Conservation (phyloP, 2,888 invertebrate genomes). For the Drosophila paramelanica region DNA sequence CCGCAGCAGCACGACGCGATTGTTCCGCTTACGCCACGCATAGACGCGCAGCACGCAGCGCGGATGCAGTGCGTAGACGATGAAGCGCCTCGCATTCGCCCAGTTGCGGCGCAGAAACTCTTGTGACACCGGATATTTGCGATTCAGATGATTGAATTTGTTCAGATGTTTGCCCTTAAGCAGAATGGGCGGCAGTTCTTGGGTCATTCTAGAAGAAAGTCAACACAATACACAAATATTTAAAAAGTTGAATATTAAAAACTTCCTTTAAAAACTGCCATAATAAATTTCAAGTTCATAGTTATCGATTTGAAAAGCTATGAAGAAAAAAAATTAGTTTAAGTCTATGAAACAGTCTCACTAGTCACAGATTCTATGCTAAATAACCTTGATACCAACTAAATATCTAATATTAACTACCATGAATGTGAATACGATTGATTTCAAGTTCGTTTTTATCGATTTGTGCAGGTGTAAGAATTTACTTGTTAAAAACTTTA, state of each 20-base stretch:
- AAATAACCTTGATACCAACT: no score
- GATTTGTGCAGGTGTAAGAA: not conserved
- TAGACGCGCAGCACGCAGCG: conserved; percentile 74
- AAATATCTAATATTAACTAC: no score
- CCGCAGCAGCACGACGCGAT: conserved; percentile 67
- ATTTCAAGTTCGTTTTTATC: not conserved
- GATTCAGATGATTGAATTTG: conserved; percentile 66
- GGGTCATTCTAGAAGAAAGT: conserved; percentile 47
- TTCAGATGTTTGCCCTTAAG: conserved; percentile 61
- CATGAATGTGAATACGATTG: not conserved
- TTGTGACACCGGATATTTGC: conserved; percentile 78
- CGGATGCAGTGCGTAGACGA: conserved; percentile 74
- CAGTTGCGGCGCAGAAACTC: conserved; percentile 74
- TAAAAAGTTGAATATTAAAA: not conserved
- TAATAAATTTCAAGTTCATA: not conserved
- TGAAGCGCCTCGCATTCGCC: conserved; percentile 73
- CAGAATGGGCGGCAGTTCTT: conserved; percentile 53
- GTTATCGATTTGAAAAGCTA: not conserved
- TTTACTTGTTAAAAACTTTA: no score
- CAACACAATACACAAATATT: not conserved
- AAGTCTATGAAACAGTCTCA: no score
- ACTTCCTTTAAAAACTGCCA: not conserved
- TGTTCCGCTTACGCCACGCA: conserved; percentile 65
- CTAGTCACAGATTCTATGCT: no score
- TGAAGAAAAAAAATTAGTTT: not conserved